Evolutionary conservation across 2,888 invertebrate genomes (phyloP).

Genomic region (Stenchaetothrips biformis): DNA sequence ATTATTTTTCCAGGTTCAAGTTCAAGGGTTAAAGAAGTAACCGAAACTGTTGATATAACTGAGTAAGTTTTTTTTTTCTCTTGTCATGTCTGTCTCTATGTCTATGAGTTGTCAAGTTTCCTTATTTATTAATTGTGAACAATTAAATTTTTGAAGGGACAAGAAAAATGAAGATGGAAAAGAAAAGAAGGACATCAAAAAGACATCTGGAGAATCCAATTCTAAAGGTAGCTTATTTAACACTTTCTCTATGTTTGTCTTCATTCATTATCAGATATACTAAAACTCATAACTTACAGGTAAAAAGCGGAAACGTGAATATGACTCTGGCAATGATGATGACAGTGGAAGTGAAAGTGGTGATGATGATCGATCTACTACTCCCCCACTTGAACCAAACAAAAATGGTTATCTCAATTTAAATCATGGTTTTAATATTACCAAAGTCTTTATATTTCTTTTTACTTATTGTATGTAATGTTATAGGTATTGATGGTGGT

Average conservation of each 20-base stretch:
- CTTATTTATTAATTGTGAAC: slow-evolving; percentile 25
- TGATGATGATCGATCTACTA: background rate
- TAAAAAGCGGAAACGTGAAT: slow-evolving; percentile 4
- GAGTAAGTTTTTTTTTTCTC: background rate
- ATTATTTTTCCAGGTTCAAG: background rate
- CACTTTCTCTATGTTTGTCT: background rate
- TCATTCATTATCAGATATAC: background rate
- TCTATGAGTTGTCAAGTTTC: slow-evolving; percentile 32
- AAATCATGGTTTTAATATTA: background rate
- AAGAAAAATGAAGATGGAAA: slow-evolving; percentile 38
- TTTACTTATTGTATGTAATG: background rate
- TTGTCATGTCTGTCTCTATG: background rate
- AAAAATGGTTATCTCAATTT: background rate
- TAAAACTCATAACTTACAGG: background rate
- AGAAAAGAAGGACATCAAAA: slow-evolving; percentile 41
- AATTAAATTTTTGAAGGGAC: slow-evolving; percentile 33
- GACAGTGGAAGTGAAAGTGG: background rate
- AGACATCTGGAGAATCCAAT: background rate
- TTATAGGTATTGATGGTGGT: background rate
- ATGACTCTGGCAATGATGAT: slow-evolving; percentile 7
- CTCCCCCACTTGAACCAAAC: background rate
- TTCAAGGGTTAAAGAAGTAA: background rate
- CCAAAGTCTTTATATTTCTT: background rate
- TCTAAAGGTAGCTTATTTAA: background rate
- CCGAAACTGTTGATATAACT: background rate